These are phyloP conservation scores for Mus caroli DNA, from an alignment of 2,797 vertebrate species.

Conservation along the genomic window DNA sequence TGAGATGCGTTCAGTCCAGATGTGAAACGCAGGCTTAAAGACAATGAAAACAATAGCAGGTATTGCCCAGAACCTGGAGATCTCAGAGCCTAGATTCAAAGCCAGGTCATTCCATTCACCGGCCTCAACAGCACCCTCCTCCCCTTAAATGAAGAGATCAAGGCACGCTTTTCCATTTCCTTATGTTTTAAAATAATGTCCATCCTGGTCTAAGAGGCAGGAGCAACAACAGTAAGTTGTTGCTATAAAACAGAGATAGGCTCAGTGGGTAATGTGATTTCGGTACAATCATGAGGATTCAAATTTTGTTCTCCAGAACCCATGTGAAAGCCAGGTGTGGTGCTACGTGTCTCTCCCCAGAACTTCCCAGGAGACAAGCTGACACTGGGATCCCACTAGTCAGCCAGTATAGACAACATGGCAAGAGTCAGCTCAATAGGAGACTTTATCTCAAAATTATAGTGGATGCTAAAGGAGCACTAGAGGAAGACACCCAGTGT, in stretches of 20 bases:
- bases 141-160: neutral
- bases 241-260: neutral
- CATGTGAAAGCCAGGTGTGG: neutral
- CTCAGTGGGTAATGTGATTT: neutral
- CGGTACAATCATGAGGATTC: neutral
- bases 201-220: neutral
- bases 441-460: neutral
- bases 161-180: neutral
- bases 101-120: neutral
- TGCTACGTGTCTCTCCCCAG: neutral
- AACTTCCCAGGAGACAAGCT: neutral
- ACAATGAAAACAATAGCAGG: neutral
- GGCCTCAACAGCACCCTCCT: neutral
- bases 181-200: neutral
- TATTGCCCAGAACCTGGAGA: neutral
- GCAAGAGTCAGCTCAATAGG: neutral
- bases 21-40: neutral
- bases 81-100: neutral
- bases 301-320: too few relatives aligned
- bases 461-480: neutral
- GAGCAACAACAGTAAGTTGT: neutral
- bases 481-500: neutral
- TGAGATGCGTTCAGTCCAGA: neutral
- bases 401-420: neutral
- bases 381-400: neutral